Base-by-base conservation (phyloP, 2,113 vertebrate species). In the Reinhardtius hippoglossoides region DNA sequence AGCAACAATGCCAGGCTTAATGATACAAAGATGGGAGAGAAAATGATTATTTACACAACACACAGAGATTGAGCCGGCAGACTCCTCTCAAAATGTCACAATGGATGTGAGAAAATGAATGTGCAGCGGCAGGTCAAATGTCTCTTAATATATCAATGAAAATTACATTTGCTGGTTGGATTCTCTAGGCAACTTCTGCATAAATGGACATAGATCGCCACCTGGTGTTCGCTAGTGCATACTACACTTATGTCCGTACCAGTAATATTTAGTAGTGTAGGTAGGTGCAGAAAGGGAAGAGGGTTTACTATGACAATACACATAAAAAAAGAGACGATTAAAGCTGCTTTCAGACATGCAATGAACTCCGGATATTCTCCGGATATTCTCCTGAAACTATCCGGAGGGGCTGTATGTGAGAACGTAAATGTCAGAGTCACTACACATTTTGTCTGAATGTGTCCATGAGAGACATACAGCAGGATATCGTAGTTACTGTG, bases 81-180 rank as follows among this genome's bases (percentile, higher is more conserved):
- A 74, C 79, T 58, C 44, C 40, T 71, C 66, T 88, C 71, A 82
- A 92, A 93, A 92, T 92, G 89, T 91, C 89, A 92, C 76, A 92
- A 74, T 68, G 62, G 62, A 85, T 74, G 37, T 2, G 26, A 82
- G 66, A 57, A 90, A 77, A 88, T 84, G 54, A 84, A 78, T 85
- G 64, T 78, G 9, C 56, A 52, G 61, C 54, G 3, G 21, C 16
- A 23, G 85, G 80, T 87, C 78, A 88, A 68, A 80, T 58, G 73
- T 82, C 54, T 77, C 67, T 40, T 76, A 84, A 82, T 85, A 89
- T 54, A 83, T 55, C 62, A 71, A 65, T 46, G 68, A 73, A 52
- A 40, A 52, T 55, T 24, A 62, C 0, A 21, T 83, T 66, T 76
- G 64, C 52, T 50, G 20, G 21, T 15, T 55, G 26, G 35, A 48